Conservation (phyloP, 2,113 vertebrate species). For the Phaetusa simplex region DNA sequence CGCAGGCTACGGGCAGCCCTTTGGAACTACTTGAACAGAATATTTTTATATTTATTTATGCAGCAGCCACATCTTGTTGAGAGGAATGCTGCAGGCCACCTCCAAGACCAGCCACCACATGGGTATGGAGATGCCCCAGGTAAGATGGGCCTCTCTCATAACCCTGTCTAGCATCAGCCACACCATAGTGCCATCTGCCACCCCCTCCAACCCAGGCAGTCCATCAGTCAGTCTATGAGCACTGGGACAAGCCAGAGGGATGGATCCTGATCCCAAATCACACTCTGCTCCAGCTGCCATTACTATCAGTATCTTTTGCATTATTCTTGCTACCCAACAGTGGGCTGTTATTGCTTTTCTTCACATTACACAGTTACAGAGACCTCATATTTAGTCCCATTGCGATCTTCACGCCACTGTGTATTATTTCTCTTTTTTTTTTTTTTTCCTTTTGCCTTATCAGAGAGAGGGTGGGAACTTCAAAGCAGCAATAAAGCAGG, state of each 20-base stretch:
- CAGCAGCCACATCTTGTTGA: not conserved
- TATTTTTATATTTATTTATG: not conserved
- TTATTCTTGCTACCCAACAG: not conserved
- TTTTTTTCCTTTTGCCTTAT: not conserved
- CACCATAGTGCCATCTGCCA: not conserved
- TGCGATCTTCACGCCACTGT: not conserved
- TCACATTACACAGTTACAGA: not conserved
- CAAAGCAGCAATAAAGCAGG: not conserved
- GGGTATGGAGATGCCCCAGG: not conserved
- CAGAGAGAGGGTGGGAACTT: not conserved
- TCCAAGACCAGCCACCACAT: not conserved
- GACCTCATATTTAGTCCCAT: not conserved
- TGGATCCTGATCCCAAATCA: not conserved
- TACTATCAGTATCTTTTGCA: not conserved
- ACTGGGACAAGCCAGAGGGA: not conserved
- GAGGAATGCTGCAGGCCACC: not conserved
- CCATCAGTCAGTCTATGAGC: not conserved
- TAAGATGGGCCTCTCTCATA: not conserved
- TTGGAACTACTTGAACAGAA: not conserved
- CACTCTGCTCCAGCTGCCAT: not conserved
- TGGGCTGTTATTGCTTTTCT: not conserved
- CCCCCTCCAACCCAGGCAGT: not conserved
- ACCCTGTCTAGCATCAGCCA: not conserved
- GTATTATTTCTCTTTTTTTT: not conserved
- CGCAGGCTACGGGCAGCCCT: not conserved